Conservation (phyloP, 2,113 vertebrate species). For the Ammodramus savannarum region DNA sequence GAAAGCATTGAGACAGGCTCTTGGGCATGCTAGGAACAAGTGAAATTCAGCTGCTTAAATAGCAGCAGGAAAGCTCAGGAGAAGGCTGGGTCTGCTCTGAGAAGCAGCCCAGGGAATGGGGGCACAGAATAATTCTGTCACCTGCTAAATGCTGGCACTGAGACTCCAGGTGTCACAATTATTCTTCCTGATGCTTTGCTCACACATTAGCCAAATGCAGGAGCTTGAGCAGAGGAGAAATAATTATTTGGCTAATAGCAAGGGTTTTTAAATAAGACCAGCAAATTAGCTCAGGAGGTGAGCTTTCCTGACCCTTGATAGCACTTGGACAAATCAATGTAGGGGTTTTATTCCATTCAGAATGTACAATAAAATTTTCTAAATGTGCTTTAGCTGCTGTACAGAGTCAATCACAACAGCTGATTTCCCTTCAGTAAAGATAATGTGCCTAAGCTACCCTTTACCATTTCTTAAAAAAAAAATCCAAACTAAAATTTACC, state of each 20-base stretch:
- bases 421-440: not conserved
- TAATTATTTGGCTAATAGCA: not conserved
- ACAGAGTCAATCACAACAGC: not conserved
- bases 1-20: not conserved
- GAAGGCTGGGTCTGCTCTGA: not conserved
- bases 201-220: not conserved
- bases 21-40: not conserved
- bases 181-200: not conserved
- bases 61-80: not conserved
- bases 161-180: not conserved
- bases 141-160: not conserved
- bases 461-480: not conserved
- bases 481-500: not conserved
- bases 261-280: not conserved
- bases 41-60: not conserved
- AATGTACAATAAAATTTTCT: not conserved
- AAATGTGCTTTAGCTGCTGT: not conserved
- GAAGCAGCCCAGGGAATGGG: not conserved
- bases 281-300: not conserved
- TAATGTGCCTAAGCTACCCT: not conserved
- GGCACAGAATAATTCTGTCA: not conserved
- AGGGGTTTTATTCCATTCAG: not conserved
- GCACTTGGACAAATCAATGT: not conserved
- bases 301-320: not conserved
- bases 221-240: not conserved